Percentiles rank a stretch among this genome's conserved stretches.
Conservation (phyloP, 2,113 vertebrate species). For the Hippoglossus stenolepis region DNA sequence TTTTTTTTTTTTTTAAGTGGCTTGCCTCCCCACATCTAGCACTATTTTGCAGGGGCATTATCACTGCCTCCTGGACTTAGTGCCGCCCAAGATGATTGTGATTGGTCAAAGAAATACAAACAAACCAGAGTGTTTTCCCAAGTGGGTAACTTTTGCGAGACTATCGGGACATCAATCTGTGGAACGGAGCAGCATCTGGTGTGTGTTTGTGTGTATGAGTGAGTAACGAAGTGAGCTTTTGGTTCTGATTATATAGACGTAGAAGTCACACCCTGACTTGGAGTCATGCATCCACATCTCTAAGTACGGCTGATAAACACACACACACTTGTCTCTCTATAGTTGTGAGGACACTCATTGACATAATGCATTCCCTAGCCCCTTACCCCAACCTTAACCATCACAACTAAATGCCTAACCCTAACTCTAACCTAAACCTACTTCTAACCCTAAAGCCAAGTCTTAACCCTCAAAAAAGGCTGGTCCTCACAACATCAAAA, state of each 20-base stretch:
- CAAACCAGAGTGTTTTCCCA: background rate
- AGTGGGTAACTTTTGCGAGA: no score
- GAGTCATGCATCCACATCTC: constrained; percentile 31
- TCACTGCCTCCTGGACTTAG: background rate
- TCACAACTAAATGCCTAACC: no score
- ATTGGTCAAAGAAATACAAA: background rate
- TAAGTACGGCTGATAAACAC: background rate
- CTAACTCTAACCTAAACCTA: no score
- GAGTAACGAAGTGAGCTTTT: constrained; percentile 8
- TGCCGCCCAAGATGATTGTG: background rate
- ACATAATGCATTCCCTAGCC: no score
- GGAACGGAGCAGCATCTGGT: constrained; percentile 40
- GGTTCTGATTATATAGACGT: constrained; percentile 50
- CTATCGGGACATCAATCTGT: constrained; percentile 23
- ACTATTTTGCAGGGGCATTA: background rate
- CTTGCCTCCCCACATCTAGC: background rate
- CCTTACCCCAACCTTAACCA: no score
- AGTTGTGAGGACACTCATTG: background rate
- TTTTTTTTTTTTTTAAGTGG: no score
- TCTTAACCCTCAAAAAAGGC: no score
- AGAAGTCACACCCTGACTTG: constrained; percentile 52
- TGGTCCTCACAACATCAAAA: no score
- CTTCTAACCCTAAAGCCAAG: no score
- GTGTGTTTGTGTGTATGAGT: constrained; percentile 23
- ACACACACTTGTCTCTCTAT: background rate